A percentile compares a stretch with the other conserved stretches of the same genome.
Evolutionary conservation across 2,113 vertebrate genomes (phyloP).

Genomic region (Mesoclemmys tuberculata): DNA sequence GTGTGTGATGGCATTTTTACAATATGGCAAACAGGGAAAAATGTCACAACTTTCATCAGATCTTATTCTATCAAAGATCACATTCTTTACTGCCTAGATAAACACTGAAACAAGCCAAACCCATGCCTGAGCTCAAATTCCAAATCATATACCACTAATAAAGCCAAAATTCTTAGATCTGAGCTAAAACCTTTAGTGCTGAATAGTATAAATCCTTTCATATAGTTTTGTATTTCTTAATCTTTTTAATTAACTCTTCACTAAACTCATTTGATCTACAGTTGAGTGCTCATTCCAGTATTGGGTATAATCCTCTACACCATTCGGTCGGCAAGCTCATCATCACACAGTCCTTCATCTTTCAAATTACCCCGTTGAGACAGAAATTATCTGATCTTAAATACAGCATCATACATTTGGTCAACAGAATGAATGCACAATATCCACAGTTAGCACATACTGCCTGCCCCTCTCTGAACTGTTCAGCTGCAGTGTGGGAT

Average conservation of each 20-base stretch:
- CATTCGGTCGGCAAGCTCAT: slow-evolving; percentile 72
- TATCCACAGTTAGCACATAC: slow-evolving; percentile 64
- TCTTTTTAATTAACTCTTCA: slow-evolving; percentile 78
- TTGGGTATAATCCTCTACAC: slow-evolving; percentile 70
- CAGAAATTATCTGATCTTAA: slow-evolving; percentile 74
- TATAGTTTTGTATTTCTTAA: slow-evolving; percentile 60
- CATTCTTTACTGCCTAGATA: background rate
- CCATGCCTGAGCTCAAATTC: slow-evolving; percentile 22
- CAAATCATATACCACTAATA: background rate
- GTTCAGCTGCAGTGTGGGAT: slow-evolving; percentile 30
- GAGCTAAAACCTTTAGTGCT: slow-evolving; percentile 47
- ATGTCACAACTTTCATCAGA: background rate
- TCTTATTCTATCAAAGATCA: slow-evolving; percentile 1
- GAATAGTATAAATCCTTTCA: slow-evolving; percentile 65
- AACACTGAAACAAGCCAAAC: background rate
- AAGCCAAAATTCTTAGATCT: slow-evolving; percentile 51
- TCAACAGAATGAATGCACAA: slow-evolving; percentile 58
- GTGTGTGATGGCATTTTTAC: background rate
- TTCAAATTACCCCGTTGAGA: slow-evolving; percentile 75
- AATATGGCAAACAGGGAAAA: background rate
- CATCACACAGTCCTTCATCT: slow-evolving; percentile 68
- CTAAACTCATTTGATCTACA: slow-evolving; percentile 76
- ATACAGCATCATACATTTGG: slow-evolving; percentile 54
- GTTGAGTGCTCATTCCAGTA: slow-evolving; percentile 69
- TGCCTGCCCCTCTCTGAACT: slow-evolving; percentile 61